Conservation (phyloP, 2,113 vertebrate genomes). For the Sakesphorus luctuosus region DNA sequence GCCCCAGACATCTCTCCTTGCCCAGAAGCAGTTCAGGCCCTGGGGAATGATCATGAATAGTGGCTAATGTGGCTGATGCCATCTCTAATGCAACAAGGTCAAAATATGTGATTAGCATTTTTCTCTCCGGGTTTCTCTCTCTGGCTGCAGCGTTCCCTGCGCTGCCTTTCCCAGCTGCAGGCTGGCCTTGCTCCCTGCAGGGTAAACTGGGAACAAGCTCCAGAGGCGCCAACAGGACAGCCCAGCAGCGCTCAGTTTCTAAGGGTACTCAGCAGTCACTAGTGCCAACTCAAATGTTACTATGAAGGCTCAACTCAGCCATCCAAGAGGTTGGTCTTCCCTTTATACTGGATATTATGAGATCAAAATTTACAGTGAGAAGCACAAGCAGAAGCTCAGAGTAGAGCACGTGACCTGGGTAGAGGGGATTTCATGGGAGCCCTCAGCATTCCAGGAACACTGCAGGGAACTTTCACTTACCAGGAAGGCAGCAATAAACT, state of each 20-base stretch:
- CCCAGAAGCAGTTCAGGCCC: slow-evolving; percentile 36
- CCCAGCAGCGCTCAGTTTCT: neutral
- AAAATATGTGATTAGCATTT: slow-evolving; percentile 47
- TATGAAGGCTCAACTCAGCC: neutral
- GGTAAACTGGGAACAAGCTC: neutral
- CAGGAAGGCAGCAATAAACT: neutral
- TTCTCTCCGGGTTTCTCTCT: slow-evolving; percentile 29
- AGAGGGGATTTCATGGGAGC: neutral
- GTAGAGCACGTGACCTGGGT: neutral
- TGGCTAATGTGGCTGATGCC: slow-evolving; percentile 46
- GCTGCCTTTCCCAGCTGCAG: neutral
- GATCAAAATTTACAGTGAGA: neutral
- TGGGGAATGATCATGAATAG: neutral
- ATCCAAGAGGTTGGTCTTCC: neutral
- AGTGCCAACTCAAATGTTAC: neutral
- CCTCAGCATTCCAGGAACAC: neutral
- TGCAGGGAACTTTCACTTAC: neutral
- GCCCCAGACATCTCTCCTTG: slow-evolving; percentile 15
- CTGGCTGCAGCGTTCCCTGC: neutral
- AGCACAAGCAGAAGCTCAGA: neutral
- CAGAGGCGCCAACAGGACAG: neutral
- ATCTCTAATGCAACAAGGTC: slow-evolving; percentile 18
- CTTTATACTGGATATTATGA: neutral
- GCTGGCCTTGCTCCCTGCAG: neutral
- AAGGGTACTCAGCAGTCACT: neutral